Evolutionary conservation across 53 echinoderm and acorn worm genomes (phyloP).

Genomic region (Apostichopus leukothele): DNA sequence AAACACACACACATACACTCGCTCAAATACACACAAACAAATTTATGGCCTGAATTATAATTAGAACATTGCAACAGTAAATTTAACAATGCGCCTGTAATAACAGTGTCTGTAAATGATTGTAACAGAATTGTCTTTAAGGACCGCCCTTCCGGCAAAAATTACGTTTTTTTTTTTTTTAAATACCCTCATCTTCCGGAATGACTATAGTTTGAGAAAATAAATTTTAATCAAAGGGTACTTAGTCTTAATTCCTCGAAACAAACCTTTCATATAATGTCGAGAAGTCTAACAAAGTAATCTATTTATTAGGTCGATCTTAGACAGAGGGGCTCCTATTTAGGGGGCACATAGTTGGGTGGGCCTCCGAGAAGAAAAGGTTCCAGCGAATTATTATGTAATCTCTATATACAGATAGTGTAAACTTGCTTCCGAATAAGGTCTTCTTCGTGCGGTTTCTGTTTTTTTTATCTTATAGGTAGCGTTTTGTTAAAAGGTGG

Average conservation of each 20-base stretch:
- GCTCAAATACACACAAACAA: neutral
- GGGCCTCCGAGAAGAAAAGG: neutral
- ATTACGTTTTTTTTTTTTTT: neutral
- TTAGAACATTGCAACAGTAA: neutral
- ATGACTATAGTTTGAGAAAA: conserved; percentile 3
- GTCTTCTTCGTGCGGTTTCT: no score
- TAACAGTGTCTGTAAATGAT: neutral
- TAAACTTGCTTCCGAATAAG: no score
- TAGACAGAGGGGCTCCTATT: neutral
- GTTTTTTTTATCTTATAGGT: no score
- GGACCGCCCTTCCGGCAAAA: conserved; percentile 15
- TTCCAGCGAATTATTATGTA: no score
- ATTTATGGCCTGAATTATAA: neutral
- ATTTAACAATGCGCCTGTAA: neutral
- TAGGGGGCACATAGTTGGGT: neutral
- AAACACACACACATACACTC: no score
- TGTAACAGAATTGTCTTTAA: neutral
- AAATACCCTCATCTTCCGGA: conserved; percentile 14
- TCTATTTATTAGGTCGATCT: conserved; percentile 6
- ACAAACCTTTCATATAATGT: neutral
- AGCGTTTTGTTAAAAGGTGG: no score
- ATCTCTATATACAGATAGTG: no score
- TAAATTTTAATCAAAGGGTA: conserved; percentile 17
- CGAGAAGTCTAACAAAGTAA: neutral
- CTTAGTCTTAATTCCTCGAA: conserved; percentile 10